Evolutionary conservation across 2,888 invertebrate genomes (phyloP).

Genomic region (Volucella inanis): DNA sequence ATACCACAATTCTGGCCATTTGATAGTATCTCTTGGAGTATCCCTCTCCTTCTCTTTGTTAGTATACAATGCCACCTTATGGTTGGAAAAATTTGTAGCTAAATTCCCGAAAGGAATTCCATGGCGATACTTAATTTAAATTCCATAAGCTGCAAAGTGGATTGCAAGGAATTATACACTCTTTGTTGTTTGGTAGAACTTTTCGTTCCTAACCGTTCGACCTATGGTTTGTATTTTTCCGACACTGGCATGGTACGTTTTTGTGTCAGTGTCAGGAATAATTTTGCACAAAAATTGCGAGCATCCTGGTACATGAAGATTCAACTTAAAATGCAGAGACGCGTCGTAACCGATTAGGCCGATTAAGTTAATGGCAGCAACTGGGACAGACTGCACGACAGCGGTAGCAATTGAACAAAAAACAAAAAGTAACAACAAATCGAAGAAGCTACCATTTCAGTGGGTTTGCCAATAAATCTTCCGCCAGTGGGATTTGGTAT

Average conservation of each 20-base stretch:
- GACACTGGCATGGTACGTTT: background rate
- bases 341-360: slow-evolving; percentile 75
- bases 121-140: slow-evolving; percentile 82
- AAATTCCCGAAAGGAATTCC: slow-evolving; percentile 78
- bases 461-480: slow-evolving; percentile 73
- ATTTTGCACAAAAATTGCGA: slow-evolving; percentile 64
- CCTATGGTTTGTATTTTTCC: slow-evolving; percentile 60
- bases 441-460: slow-evolving; percentile 60
- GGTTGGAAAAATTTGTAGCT: slow-evolving; percentile 65
- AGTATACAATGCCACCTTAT: slow-evolving; percentile 9
- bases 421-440: slow-evolving; percentile 24
- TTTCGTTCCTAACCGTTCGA: background rate
- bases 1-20: slow-evolving; percentile 63
- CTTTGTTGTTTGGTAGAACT: slow-evolving; percentile 7
- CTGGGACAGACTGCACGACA: slow-evolving; percentile 33
- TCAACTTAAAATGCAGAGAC: slow-evolving; percentile 75
- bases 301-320: slow-evolving; percentile 73
- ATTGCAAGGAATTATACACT: slow-evolving; percentile 74
- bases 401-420: background rate
- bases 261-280: slow-evolving; percentile 21
- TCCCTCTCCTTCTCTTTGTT: slow-evolving; percentile 12
- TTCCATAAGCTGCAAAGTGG: slow-evolving; percentile 78
- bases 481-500: slow-evolving; percentile 59
- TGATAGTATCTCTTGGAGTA: slow-evolving; percentile 53
- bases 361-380: slow-evolving; percentile 72